phyloP scores from a whole-genome alignment of 2,888 invertebrate species.

The Cheilosia vernalis region DNA sequence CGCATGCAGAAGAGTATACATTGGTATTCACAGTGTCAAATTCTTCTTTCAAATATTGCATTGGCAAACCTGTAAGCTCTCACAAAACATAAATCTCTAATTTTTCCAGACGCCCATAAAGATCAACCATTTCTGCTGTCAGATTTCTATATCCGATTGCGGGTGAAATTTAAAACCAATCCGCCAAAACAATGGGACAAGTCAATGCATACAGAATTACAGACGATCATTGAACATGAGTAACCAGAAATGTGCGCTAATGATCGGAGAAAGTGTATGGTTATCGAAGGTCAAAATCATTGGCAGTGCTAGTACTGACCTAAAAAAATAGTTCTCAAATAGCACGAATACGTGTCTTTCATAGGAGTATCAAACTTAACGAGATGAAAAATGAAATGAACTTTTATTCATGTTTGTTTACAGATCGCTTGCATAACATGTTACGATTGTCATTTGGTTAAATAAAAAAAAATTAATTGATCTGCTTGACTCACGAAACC shows the following conservation, averaged over 20 bases:
- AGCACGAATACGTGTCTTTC: neutral
- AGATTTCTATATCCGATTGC: conserved; percentile 23
- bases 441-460: neutral
- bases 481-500: conserved; percentile 37
- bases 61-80: too few relatives aligned
- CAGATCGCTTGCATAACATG: neutral
- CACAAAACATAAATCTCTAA: too few relatives aligned
- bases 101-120: conserved; percentile 4
- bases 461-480: neutral
- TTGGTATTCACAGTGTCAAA: too few relatives aligned
- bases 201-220: neutral
- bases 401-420: neutral
- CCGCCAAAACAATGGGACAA: conserved; percentile 10
- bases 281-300: conserved; percentile 58
- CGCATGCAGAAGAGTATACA: too few relatives aligned
- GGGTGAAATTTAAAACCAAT: conserved; percentile 41
- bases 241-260: conserved; percentile 45
- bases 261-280: conserved; percentile 56
- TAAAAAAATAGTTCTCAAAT: neutral
- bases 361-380: too few relatives aligned
- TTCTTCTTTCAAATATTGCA: too few relatives aligned
- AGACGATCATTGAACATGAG: conserved; percentile 9
- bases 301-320: conserved; percentile 27
- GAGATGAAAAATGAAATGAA: neutral
- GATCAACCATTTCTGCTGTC: conserved; percentile 14